phyloP scores from a whole-genome alignment of 2,797 vertebrate species.

The Nannoperca australis region DNA sequence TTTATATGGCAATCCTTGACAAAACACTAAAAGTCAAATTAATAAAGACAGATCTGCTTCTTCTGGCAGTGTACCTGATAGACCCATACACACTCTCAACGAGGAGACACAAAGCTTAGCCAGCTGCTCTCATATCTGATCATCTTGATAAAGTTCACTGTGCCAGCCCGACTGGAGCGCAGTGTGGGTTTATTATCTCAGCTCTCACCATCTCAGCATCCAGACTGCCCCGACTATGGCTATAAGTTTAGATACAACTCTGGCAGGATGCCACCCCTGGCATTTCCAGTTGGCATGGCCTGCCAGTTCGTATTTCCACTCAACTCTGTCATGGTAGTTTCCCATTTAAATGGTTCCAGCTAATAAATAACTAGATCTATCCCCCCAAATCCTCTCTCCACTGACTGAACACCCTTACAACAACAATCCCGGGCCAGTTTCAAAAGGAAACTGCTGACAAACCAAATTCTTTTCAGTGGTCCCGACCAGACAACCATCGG shows the following conservation, averaged over 20 bases:
- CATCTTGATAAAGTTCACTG: constrained; percentile 66
- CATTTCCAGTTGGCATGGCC: constrained; percentile 82
- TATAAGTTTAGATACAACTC: constrained; percentile 66
- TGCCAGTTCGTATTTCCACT: constrained; percentile 85
- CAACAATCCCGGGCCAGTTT: constrained; percentile 84
- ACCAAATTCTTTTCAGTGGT: constrained; percentile 83
- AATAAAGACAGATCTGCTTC: constrained; percentile 21
- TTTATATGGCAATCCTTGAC: constrained; percentile 18
- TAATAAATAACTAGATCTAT: constrained; percentile 88
- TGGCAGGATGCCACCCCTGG: constrained; percentile 78
- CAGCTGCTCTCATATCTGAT: constrained; percentile 68
- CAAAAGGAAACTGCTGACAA: constrained; percentile 86
- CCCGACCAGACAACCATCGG: constrained; percentile 75
- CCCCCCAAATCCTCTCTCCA: constrained; percentile 84
- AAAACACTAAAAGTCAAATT: constrained; percentile 23
- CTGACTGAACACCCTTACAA: constrained; percentile 83
- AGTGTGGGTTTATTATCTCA: constrained; percentile 53
- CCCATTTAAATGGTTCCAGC: constrained; percentile 84
- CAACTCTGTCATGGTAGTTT: constrained; percentile 75
- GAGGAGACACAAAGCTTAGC: constrained; percentile 55
- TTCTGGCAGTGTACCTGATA: constrained; percentile 14
- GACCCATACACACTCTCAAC: constrained; percentile 22
- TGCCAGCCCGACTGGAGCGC: constrained; percentile 37
- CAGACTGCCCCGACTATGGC: constrained; percentile 39
- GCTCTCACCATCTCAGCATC: constrained; percentile 63